Base-by-base conservation (phyloP, 2,113 vertebrate genomes). In the Phycodurus eques region DNA sequence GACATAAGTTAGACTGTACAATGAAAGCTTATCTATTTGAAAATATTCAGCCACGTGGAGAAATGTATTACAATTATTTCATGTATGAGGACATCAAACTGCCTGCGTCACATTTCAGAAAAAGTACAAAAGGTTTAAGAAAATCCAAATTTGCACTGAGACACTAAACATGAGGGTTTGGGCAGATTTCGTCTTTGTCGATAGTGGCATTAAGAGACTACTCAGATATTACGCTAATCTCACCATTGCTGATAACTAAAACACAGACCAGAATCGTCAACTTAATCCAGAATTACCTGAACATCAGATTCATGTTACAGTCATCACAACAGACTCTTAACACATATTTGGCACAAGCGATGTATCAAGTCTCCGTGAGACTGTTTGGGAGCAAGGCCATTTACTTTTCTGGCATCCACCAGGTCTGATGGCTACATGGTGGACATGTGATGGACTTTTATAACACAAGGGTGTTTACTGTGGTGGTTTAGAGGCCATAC, bases 1-100 rank as follows among this genome's bases (percentile, higher is more conserved):
- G 71, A 84, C 82, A 83, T 81, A 84, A 80, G 80, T 87, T 90
- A 89, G 75, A 87, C 77, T 86, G 79, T 83, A 89, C 86, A 89
- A 14, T 53, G 54, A 82, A 77, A 82, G 65, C 75, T 63, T 54
- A 51, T 81, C 43, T 44, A 44, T 46, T 12, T 44, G 35, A 75
- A 62, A 62, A 73, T 66, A 64, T 15, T 44, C 63, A 56, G 67
- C 53, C 31, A 59, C 59, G 39, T 11, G 33, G 63, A 33, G 31
- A 78, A 70, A 64, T 3, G 9, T 17, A 10, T 70, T 39, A 43
- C 44, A 59, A 19, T 53, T 12, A 39, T 13, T 20, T 46, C 12
- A 72, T 47, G 60, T 22, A 56, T 22, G 4, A 67, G 20, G 22
- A 70, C 19, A 70, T 47, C 39, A 60, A 46, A 60, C 57, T 59